Percentiles rank a stretch among this genome's conserved stretches.
These are phyloP conservation scores for Ploceus nigricollis DNA, from an alignment of 2,113 vertebrate genomes.

Conservation along the genomic window DNA sequence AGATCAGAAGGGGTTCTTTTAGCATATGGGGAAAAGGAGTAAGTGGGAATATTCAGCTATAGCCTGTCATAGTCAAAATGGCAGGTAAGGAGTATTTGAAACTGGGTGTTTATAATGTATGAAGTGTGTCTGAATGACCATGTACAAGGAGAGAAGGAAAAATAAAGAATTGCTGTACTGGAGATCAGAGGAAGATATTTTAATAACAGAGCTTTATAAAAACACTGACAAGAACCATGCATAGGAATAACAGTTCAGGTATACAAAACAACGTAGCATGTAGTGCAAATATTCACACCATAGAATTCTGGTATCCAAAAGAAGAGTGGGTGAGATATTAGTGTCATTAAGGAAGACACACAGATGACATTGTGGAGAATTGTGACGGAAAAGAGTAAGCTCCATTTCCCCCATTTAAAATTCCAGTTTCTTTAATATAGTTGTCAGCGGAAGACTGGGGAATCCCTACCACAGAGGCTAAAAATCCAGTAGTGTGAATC, in stretches of 20 bases:
- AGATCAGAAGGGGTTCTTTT: background rate
- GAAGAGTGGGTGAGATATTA: background rate
- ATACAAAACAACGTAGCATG: background rate
- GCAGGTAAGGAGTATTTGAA: background rate
- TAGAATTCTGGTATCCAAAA: background rate
- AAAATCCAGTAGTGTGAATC: background rate
- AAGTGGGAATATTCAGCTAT: background rate
- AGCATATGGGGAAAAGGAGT: background rate
- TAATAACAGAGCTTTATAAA: background rate
- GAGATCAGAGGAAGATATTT: background rate
- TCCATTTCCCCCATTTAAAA: background rate
- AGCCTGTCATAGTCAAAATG: background rate
- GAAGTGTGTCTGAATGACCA: background rate
- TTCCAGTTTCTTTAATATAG: background rate
- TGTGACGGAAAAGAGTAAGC: background rate
- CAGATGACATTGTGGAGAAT: background rate
- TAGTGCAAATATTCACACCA: background rate
- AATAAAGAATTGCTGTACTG: background rate
- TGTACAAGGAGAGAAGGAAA: background rate
- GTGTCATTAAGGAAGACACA: background rate
- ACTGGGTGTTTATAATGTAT: background rate
- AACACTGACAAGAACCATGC: background rate
- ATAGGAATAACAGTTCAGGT: background rate
- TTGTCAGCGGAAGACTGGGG: background rate
- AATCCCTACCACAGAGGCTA: background rate